Evolutionary conservation across 2,888 invertebrate species (phyloP), one percentile per base, ranked within the genome.

Genomic region (Pyrochroa serraticornis): DNA sequence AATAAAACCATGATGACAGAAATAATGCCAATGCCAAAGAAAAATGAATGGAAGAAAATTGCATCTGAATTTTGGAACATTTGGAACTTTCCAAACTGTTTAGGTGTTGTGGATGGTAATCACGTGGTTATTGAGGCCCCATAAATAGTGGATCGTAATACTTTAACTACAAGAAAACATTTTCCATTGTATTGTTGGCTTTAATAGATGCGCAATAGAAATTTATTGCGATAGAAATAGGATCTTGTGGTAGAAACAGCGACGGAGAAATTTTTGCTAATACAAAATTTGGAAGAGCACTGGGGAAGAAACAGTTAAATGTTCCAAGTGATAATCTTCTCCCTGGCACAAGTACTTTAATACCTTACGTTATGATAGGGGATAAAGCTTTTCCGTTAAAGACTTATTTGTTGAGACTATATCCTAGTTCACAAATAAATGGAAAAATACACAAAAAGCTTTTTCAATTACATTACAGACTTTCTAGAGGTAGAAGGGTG

Each of bases 211-310:
- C 68, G 3, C 34, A 71, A 38, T 72, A 69, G 47, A 71, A 57
- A 34, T 73, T 72, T 61, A 56, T 69, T 55, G 50, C 58, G 39
- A 67, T 71, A 8, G 71, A 74, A 55, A 56, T 73, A 46, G 72
- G 69, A n/a, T 61, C 66, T 14, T 68, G 67, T 46, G 71, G 71
- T 6, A 69, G 61, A 55, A 67, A 67, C 36, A 70, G 70, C 48
- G 72, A 73, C 58, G 68, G 67, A 31, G 68, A 69, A 22, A 67
- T 73, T 41, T 71, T 71, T 55, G 46, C 44, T 22, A 39, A 53
- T 41, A 67, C 67, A 31, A 62, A 55, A 14, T 47, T 72, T 44
- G 70, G 66, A 47, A 66, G 57, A 60, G 42, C 14, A 38, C 42
- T 64, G 44, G 47, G 51, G 35, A 58, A 49, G 14, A 44, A 47